These are phyloP conservation scores for Aethes cnicana DNA, from an alignment of 2,888 invertebrate genomes.

Conservation along the genomic window DNA sequence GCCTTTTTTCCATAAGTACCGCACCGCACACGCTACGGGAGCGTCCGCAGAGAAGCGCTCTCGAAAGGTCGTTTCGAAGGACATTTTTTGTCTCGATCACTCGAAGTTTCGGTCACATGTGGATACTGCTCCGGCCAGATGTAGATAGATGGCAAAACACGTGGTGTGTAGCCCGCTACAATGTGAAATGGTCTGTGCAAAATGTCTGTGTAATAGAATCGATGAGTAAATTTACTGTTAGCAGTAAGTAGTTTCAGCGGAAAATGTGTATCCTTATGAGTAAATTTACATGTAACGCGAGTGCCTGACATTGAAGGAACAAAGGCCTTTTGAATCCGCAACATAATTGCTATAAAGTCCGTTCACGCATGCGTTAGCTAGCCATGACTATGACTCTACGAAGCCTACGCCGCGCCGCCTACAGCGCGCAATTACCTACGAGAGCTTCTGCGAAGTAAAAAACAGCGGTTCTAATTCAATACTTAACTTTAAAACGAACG, in stretches of 20 bases:
- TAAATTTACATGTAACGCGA: conserved; percentile 32
- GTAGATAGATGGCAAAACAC: conserved; percentile 28
- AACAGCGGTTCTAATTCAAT: conserved; percentile 53
- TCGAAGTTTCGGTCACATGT: conserved; percentile 50
- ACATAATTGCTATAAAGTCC: conserved; percentile 45
- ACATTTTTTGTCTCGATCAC: conserved; percentile 67
- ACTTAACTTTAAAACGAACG: conserved; percentile 64
- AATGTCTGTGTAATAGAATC: conserved; percentile 18
- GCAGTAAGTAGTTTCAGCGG: conserved; percentile 20
- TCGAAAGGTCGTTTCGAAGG: conserved; percentile 73
- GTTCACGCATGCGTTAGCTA: conserved; percentile 45
- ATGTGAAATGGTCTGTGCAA: conserved; percentile 28
- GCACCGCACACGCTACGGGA: conserved; percentile 56
- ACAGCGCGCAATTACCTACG: conserved; percentile 61
- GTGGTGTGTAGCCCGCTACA: conserved; percentile 16
- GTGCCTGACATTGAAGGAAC: conserved; percentile 38
- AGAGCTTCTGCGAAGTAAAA: conserved; percentile 54
- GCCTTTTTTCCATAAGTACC: conserved; percentile 72
- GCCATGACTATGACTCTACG: conserved; percentile 39
- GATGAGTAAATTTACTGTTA: conserved; percentile 34
- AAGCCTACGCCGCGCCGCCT: conserved; percentile 55
- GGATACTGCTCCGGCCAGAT: conserved; percentile 38
- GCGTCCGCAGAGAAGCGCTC: conserved; percentile 49
- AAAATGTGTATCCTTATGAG: conserved; percentile 32
- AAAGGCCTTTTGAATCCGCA: conserved; percentile 45